These are phyloP conservation scores for Parasteatoda lunata DNA, from an alignment of 2,888 invertebrate species.

Conservation along the genomic window DNA sequence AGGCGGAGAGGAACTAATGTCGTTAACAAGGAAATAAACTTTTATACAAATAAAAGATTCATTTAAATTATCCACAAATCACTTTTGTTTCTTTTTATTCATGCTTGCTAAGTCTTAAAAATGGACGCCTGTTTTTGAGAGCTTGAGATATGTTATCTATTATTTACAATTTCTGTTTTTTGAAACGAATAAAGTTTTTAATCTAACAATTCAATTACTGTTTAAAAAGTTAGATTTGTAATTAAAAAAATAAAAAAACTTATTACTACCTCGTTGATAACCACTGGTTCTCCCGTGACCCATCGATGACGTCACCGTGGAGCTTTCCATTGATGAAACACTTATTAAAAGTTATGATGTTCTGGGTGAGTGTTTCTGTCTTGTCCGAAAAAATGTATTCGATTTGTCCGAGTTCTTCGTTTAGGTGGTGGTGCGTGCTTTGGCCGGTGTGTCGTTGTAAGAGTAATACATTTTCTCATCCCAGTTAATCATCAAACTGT, in stretches of 20 bases:
- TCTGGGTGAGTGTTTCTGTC: slow-evolving; percentile 98
- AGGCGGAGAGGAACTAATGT: too few species aligned
- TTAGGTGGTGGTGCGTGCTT: slow-evolving; percentile 98
- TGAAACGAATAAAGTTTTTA: too few species aligned
- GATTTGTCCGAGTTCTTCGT: slow-evolving; percentile 98
- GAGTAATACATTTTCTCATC: slow-evolving; percentile 98
- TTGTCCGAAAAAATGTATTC: slow-evolving; percentile 99
- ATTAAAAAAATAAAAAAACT: background rate
- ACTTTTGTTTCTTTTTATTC: too few species aligned
- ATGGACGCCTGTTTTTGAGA: too few species aligned
- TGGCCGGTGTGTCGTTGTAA: slow-evolving; percentile 90
- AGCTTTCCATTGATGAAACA: slow-evolving; percentile 94
- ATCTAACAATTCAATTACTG: too few species aligned
- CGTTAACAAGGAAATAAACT: too few species aligned
- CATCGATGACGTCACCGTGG: slow-evolving; percentile 94
- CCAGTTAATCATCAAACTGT: slow-evolving; percentile 99
- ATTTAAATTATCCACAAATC: too few species aligned
- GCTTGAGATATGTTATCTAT: too few species aligned
- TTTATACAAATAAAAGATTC: too few species aligned
- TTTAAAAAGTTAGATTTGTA: background rate
- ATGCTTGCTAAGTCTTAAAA: too few species aligned
- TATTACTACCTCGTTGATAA: slow-evolving; percentile 45
- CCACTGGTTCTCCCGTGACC: slow-evolving; percentile 86
- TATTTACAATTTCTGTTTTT: too few species aligned
- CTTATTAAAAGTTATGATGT: slow-evolving; percentile 99